Percentiles rank a stretch among this genome's conserved stretches.
Evolutionary conservation across 1,140 invertebrate genomes (phyloP).

Genomic region (Zaprionus taronus): DNA sequence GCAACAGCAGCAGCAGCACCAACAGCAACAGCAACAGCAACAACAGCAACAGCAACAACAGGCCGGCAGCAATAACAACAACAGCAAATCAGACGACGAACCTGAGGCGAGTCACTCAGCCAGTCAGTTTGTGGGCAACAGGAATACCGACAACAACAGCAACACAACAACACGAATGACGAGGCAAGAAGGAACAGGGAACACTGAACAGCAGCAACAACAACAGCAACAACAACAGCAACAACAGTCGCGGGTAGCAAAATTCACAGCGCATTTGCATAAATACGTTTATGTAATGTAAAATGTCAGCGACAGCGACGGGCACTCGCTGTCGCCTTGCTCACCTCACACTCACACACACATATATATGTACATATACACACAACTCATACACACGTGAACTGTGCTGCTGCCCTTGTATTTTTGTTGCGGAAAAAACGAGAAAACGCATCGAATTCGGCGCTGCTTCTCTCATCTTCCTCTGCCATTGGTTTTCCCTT

Average conservation of each 20-base stretch:
- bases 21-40: not conserved
- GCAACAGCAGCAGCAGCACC: conserved; percentile 11
- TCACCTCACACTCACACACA: not conserved
- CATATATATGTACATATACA: not conserved
- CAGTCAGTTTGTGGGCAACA: conserved; percentile 60
- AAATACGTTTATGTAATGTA: conserved; percentile 81
- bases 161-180: conserved; percentile 5
- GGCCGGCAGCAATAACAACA: conserved; percentile 28
- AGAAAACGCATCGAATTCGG: conserved; percentile 64
- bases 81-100: conserved; percentile 4
- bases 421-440: not conserved
- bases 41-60: not conserved
- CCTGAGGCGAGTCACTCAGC: conserved; percentile 42
- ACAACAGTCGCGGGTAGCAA: conserved; percentile 59
- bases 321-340: conserved; percentile 44
- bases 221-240: conserved; percentile 19
- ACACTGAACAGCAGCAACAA: not conserved
- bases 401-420: conserved; percentile 34
- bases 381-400: not conserved
- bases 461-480: not conserved
- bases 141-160: conserved; percentile 24
- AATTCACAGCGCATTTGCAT: conserved; percentile 76
- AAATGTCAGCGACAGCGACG: conserved; percentile 78
- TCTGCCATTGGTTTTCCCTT: not conserved
- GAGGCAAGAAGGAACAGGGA: conserved; percentile 12